phyloP scores from a whole-genome alignment of 2,888 invertebrate genomes.

The Lepas anatifera region DNA sequence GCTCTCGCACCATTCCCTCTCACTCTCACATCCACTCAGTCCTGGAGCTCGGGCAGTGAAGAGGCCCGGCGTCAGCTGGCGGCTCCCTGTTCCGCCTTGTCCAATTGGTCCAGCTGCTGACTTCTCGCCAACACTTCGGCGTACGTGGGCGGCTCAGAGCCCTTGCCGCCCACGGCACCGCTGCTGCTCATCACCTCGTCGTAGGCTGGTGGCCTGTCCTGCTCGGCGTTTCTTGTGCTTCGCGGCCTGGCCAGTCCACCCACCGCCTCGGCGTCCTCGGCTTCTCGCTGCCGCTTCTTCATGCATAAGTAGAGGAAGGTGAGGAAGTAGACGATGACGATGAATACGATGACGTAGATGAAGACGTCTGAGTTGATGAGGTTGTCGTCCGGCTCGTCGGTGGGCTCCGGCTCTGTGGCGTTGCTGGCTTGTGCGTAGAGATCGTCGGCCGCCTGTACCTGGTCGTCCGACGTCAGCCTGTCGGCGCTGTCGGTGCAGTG shows the following conservation, averaged over 20 bases:
- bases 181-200: not conserved
- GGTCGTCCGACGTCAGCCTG: not conserved
- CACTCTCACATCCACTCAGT: not conserved
- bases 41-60: not conserved
- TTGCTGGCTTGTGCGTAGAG: not conserved
- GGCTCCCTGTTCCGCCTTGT: not conserved
- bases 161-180: not conserved
- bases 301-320: slow-evolving; percentile 7
- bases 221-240: not conserved
- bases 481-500: not conserved
- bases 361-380: slow-evolving; percentile 10
- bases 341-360: slow-evolving; percentile 8
- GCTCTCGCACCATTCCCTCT: too few relatives aligned
- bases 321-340: slow-evolving; percentile 2
- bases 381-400: not conserved
- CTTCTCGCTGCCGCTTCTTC: slow-evolving; percentile 10
- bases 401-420: not conserved
- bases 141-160: not conserved
- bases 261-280: not conserved
- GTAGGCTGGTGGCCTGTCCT: not conserved
- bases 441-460: not conserved
- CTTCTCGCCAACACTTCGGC: slow-evolving; percentile 1
- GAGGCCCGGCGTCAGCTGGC: not conserved
- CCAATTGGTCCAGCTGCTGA: not conserved
- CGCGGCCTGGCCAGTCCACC: not conserved